These are phyloP conservation scores for Tetragnatha montana DNA, from an alignment of 2,888 invertebrate genomes.

Conservation along the genomic window DNA sequence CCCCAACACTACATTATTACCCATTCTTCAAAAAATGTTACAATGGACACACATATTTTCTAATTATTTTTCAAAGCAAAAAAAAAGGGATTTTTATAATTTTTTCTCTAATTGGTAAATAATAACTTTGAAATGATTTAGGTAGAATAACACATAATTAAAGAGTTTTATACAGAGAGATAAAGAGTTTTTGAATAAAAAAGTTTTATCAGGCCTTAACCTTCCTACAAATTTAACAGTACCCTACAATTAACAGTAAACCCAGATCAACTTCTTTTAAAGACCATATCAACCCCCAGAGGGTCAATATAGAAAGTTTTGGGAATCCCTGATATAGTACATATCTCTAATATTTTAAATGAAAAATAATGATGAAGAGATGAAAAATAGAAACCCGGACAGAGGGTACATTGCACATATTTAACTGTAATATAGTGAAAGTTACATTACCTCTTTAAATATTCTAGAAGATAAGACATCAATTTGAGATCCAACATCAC, in stretches of 20 bases:
- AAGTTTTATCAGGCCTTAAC: too few species aligned
- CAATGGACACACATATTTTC: too few species aligned
- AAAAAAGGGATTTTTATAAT: too few species aligned
- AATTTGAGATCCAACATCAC: constrained; percentile 89
- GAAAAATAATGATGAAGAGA: background rate
- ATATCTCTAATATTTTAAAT: background rate
- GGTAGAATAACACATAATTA: too few species aligned
- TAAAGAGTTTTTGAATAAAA: too few species aligned
- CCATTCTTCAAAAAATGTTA: too few species aligned
- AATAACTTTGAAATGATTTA: too few species aligned
- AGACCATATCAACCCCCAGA: background rate
- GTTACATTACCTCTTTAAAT: constrained; percentile 84
- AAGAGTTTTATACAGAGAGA: too few species aligned
- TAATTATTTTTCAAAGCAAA: too few species aligned
- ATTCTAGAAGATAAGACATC: constrained; percentile 90
- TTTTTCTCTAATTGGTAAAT: too few species aligned
- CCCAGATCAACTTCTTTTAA: background rate
- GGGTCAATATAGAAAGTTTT: background rate
- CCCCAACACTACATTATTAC: background rate
- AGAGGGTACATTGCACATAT: background rate
- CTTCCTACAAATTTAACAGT: too few species aligned
- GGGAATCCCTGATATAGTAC: background rate
- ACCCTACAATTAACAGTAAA: too few species aligned
- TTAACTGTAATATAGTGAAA: background rate
- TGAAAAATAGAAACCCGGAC: background rate